phyloP scores from a whole-genome alignment of 2,797 vertebrate genomes.

The Spheniscus humboldti region DNA sequence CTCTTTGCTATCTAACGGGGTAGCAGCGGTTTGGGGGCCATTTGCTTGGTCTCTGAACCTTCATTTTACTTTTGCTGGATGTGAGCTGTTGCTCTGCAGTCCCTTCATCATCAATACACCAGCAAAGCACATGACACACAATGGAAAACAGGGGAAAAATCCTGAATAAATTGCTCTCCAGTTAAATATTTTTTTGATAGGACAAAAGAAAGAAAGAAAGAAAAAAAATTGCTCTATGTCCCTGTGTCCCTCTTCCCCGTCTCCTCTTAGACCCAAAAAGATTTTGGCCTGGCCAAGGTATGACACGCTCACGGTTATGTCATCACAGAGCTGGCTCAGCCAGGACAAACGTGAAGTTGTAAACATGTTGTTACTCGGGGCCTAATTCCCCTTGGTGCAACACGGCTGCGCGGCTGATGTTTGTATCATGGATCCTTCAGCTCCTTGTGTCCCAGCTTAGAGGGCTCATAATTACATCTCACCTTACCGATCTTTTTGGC shows the following conservation, averaged over 20 bases:
- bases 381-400: not conserved
- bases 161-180: not conserved
- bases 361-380: not conserved
- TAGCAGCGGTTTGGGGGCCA: not conserved
- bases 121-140: not conserved
- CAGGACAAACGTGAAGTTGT: not conserved
- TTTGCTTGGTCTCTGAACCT: not conserved
- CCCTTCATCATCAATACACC: not conserved
- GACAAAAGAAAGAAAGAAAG: not conserved
- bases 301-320: not conserved
- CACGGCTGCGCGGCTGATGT: not conserved
- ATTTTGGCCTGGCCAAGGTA: not conserved
- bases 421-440: not conserved
- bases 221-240: not conserved
- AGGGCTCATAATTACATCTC: constrained; percentile 59
- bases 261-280: not conserved
- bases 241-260: not conserved
- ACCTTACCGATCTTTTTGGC: constrained; percentile 37
- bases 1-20: not conserved
- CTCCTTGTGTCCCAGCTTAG: not conserved
- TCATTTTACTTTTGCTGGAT: not conserved
- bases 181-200: not conserved
- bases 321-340: not conserved
- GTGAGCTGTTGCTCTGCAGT: not conserved
- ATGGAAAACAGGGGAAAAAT: not conserved